Percentiles rank a stretch among this genome's conserved stretches.
phyloP scores from a whole-genome alignment of 2,888 invertebrate genomes.

The Nycteola revayana region DNA sequence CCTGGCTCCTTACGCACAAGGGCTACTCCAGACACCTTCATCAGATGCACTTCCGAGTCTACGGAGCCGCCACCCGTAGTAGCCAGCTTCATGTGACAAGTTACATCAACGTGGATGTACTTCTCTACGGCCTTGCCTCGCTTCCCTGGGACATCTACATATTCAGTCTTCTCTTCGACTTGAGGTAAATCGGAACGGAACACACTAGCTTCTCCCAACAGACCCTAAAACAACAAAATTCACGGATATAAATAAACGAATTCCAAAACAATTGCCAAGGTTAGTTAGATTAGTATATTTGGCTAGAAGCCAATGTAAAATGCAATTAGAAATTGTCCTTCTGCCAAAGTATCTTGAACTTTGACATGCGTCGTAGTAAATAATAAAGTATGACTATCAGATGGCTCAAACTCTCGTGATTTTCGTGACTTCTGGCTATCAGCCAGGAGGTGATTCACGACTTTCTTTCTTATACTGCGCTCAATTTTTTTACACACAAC shows the following conservation, averaged over 20 bases:
- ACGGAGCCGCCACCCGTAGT: slow-evolving; percentile 82
- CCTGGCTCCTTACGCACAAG: slow-evolving; percentile 83
- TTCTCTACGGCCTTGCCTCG: slow-evolving; percentile 81
- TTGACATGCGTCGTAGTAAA: slow-evolving; percentile 40
- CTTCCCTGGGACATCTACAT: slow-evolving; percentile 77
- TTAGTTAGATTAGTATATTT: slow-evolving; percentile 30
- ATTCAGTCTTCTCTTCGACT: slow-evolving; percentile 84
- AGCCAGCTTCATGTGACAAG: slow-evolving; percentile 84
- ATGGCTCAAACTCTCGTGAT: slow-evolving; percentile 3
- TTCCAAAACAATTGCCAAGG: slow-evolving; percentile 38
- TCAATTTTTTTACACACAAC: neutral
- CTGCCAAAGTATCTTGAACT: slow-evolving; percentile 46
- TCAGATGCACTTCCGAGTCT: slow-evolving; percentile 82
- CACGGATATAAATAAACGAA: slow-evolving; percentile 31
- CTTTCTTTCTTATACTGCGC: neutral
- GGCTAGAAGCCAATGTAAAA: slow-evolving; percentile 43
- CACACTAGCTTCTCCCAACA: slow-evolving; percentile 85
- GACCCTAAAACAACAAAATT: slow-evolving; percentile 53
- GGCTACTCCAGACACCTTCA: slow-evolving; percentile 86
- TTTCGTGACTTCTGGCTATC: slow-evolving; percentile 26
- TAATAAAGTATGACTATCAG: slow-evolving; percentile 28
- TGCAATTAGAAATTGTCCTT: slow-evolving; percentile 45
- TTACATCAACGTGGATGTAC: slow-evolving; percentile 85
- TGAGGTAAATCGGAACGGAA: slow-evolving; percentile 86
- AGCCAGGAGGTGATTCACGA: slow-evolving; percentile 28